Evolutionary conservation across 2,113 vertebrate genomes (phyloP).

Genomic region (Nothocercus julius): DNA sequence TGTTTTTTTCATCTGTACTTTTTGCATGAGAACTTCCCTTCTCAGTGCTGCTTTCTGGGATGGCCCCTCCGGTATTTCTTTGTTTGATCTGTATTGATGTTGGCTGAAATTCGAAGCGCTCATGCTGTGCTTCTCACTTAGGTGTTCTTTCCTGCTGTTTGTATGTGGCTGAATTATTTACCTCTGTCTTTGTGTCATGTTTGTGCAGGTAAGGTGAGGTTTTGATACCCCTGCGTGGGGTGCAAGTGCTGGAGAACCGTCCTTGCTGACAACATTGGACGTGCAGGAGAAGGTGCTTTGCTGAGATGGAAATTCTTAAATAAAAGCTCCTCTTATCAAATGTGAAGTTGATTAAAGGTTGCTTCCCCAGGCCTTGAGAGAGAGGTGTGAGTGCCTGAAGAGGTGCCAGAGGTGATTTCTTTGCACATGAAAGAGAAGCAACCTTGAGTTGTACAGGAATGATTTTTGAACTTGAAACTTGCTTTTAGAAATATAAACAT

Average conservation of each 20-base stretch:
- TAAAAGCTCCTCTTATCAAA: not conserved
- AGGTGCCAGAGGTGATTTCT: not conserved
- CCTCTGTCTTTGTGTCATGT: not conserved
- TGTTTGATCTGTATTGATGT: slow-evolving; percentile 19
- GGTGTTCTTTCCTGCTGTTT: slow-evolving; percentile 18
- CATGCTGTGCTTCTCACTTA: not conserved
- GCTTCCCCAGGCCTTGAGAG: not conserved
- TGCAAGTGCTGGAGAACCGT: not conserved
- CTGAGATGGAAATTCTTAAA: not conserved
- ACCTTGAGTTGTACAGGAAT: not conserved
- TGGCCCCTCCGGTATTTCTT: not conserved
- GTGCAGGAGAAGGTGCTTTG: not conserved
- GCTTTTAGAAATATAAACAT: not conserved
- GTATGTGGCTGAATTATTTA: slow-evolving; percentile 40
- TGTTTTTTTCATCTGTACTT: accelerated
- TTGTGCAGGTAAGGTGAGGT: not conserved
- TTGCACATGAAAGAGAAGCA: not conserved
- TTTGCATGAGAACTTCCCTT: no score
- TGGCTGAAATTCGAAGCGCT: slow-evolving; percentile 23
- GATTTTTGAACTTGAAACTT: not conserved
- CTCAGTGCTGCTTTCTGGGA: not conserved
- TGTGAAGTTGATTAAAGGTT: not conserved
- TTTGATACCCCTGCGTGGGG: not conserved
- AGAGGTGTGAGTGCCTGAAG: not conserved
- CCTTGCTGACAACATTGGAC: no score